phyloP scores from a whole-genome alignment of 1,140 invertebrate genomes.

The Augochlora pura region DNA sequence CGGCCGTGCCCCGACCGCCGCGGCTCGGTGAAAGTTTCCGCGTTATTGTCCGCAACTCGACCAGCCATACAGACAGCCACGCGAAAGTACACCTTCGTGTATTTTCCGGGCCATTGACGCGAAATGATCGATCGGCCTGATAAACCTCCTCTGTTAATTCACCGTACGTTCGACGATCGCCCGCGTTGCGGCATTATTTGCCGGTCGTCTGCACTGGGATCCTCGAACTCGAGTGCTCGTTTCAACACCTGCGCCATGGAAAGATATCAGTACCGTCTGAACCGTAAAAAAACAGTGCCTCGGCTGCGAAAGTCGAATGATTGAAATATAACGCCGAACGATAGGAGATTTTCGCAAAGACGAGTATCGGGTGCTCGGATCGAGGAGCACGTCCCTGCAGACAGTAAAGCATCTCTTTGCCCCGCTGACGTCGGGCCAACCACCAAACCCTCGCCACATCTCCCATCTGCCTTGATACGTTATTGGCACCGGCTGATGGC shows the following conservation, averaged over 20 bases:
- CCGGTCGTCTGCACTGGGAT: neutral
- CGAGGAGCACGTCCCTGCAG: conserved; percentile 45
- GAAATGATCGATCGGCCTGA: conserved; percentile 11
- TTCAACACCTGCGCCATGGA: too few species aligned
- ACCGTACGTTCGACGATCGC: too few species aligned
- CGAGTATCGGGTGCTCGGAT: conserved; percentile 30
- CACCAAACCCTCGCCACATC: conserved; percentile 53
- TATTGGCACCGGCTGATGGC: conserved; percentile 68
- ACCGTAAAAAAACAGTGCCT: too few species aligned
- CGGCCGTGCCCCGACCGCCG: conserved; percentile 1
- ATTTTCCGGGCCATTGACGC: conserved; percentile 11
- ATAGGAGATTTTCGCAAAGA: neutral
- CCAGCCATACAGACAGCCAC: neutral
- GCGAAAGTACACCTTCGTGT: neutral
- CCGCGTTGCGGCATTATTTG: neutral
- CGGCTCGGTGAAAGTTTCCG: conserved; percentile 14
- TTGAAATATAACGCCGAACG: too few species aligned
- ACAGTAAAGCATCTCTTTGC: conserved; percentile 52
- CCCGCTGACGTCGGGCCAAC: conserved; percentile 43
- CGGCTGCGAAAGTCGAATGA: too few species aligned
- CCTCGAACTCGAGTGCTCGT: too few species aligned
- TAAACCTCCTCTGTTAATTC: neutral
- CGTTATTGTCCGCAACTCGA: neutral
- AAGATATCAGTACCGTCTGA: too few species aligned
- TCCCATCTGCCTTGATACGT: conserved; percentile 62